Evolutionary conservation across 2,797 vertebrate species (phyloP), one percentile per base, ranked within the genome.

Genomic region (Spea hammondii): DNA sequence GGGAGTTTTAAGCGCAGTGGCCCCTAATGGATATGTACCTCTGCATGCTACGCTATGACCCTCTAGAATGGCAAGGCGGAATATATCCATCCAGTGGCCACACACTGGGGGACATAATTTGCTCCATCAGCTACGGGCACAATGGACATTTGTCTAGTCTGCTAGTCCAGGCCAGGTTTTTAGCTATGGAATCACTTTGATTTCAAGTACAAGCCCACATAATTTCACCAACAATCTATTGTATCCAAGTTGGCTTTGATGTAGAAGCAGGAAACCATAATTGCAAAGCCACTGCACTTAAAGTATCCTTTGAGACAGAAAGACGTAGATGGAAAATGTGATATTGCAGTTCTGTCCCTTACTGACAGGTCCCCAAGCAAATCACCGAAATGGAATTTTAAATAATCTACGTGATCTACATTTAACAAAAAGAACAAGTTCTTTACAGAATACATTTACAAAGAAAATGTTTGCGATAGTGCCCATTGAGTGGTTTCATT

Each of bases 321-420:
- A 59, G 17, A 48, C 44, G 45, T n/a, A 48, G 8, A 48, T 51
- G 57, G 55, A 79, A 73, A 57, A 74, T 60, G n/a, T 60, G 17
- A 73, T 32, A 53, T 32, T 65, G 59, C 49, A 54, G 50, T 45
- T 10, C 44, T 54, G 60, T 64, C 76, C 59, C 68, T 32, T 32
- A 59, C 46, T 53, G 71, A 69, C 17, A 62, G 71, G 60, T 79
- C 64, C 51, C 78, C 53, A 72, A 54, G 71, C 49, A 73, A 13
- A 57, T 57, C 32, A 70, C 57, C 67, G 69, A 64, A 64, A 17
- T 46, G 5, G 32, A 65, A 70, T 51, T 44, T 47, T 32, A 32
- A 32, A 32, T 3, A 32, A 32, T 32, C 32, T 3, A 32, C 32
- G 32, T 32, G 32, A 66, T 65, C 77, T 73, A 79, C 47, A 73